Evolutionary conservation across 2,113 vertebrate species (phyloP).

Genomic region (Grammomys dolichurus): DNA sequence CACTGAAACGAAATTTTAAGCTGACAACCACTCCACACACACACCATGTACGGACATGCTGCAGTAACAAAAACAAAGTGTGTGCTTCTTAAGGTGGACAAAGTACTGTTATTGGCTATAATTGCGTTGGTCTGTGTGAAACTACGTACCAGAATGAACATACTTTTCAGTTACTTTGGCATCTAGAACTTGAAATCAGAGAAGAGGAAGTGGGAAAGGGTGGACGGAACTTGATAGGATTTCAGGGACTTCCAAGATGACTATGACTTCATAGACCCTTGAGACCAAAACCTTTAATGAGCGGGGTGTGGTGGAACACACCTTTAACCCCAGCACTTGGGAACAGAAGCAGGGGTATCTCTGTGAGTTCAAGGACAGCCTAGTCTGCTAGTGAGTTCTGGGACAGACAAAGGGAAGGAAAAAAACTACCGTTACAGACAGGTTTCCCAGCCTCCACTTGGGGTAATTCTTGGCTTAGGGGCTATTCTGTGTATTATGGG

Average conservation of each 20-base stretch:
- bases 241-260: neutral
- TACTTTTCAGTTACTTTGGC: neutral
- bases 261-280: neutral
- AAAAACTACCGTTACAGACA: neutral
- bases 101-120: neutral
- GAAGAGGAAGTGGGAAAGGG: neutral
- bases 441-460: fast-evolving
- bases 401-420: neutral
- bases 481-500: too few species aligned
- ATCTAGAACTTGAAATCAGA: neutral
- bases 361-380: neutral
- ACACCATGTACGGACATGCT: neutral
- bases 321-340: neutral
- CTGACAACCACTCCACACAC: neutral
- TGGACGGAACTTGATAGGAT: neutral
- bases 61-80: fast-evolving
- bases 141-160: neutral
- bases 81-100: neutral
- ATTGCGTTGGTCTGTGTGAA: neutral
- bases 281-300: neutral
- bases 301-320: neutral
- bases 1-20: neutral
- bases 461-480: neutral
- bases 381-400: neutral
- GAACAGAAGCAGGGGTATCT: neutral